phyloP scores from a whole-genome alignment of 2,113 vertebrate genomes.

The Cairina moschata region DNA sequence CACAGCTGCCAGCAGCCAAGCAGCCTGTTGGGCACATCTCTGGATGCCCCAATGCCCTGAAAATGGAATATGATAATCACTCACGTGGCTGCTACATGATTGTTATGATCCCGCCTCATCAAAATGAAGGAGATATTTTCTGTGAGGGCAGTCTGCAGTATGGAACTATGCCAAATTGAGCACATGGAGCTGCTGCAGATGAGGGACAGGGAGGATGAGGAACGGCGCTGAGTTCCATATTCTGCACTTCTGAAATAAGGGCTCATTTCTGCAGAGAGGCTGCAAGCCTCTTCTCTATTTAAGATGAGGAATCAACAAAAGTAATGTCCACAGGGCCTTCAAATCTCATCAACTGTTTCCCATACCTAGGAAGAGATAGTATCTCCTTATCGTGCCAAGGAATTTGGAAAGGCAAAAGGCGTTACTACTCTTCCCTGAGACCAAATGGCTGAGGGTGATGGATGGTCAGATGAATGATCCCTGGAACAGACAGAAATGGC shows the following conservation, averaged over 20 bases:
- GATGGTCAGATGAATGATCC: background rate
- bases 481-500: background rate
- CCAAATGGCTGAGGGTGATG: constrained; percentile 51
- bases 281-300: background rate
- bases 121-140: background rate
- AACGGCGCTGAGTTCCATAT: background rate
- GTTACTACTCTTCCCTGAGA: background rate
- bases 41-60: background rate
- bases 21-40: background rate
- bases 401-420: constrained; percentile 55
- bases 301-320: background rate
- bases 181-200: background rate
- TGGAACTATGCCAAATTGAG: background rate
- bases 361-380: background rate
- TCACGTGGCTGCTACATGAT: background rate
- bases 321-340: background rate
- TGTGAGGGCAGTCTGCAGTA: background rate
- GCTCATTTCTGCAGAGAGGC: background rate
- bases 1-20: background rate
- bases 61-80: background rate
- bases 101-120: background rate
- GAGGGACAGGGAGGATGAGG: background rate
- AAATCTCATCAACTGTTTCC: background rate
- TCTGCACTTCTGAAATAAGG: background rate
- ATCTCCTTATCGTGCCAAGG: constrained; percentile 31